Evolutionary conservation across 2,888 invertebrate genomes (phyloP).

Genomic region (Cerastis rubricosa): DNA sequence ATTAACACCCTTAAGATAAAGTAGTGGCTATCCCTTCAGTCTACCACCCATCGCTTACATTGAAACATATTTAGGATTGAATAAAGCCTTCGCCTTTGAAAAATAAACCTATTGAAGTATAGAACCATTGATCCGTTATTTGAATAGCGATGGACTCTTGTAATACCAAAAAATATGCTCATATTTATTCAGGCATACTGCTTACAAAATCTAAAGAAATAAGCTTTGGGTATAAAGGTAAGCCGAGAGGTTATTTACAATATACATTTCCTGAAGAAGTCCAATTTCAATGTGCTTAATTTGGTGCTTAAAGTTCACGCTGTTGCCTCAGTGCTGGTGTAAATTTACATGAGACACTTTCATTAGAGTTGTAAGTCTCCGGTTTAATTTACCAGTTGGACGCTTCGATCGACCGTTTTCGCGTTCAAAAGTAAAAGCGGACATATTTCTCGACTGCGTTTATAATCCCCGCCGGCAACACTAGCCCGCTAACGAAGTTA

Average conservation of each 20-base stretch:
- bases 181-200: conserved; percentile 58
- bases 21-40: conserved; percentile 68
- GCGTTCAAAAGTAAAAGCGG: conserved; percentile 81
- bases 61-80: conserved; percentile 73
- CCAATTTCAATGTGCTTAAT: conserved; percentile 62
- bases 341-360: conserved; percentile 79
- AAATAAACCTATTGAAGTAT: conserved; percentile 69
- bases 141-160: conserved; percentile 68
- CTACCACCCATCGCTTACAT: conserved; percentile 70
- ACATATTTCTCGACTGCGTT: conserved; percentile 84
- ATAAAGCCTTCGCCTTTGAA: conserved; percentile 70
- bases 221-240: conserved; percentile 29
- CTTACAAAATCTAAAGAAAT: conserved; percentile 44
- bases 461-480: conserved; percentile 83
- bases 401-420: conserved; percentile 76
- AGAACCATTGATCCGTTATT: conserved; percentile 67
- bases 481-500: conserved; percentile 87
- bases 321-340: conserved; percentile 67
- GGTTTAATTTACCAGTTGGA: conserved; percentile 83
- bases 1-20: conserved; percentile 77
- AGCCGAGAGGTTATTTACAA: conserved; percentile 38
- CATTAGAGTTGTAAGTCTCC: conserved; percentile 77
- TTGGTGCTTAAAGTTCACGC: conserved; percentile 56
- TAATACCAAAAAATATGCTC: conserved; percentile 61
- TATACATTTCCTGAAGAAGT: conserved; percentile 43